Percentiles rank a stretch among this genome's conserved stretches.
These are phyloP conservation scores for Callipepla californica DNA, from an alignment of 2,113 vertebrate species.

Conservation along the genomic window DNA sequence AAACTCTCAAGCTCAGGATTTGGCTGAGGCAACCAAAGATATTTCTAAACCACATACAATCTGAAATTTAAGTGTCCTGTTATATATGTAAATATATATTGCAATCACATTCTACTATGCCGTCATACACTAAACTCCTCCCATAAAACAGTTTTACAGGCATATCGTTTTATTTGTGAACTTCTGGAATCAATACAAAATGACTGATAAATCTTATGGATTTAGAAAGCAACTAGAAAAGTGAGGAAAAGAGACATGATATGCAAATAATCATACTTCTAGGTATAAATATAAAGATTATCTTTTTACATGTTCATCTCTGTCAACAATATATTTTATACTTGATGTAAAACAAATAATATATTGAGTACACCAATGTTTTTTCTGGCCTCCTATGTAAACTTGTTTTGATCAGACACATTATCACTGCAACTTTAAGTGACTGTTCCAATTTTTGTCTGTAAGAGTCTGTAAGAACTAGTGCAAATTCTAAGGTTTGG, in stretches of 20 bases:
- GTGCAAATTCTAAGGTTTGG: neutral
- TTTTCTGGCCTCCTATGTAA: neutral
- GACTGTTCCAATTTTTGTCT: neutral
- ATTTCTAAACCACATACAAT: neutral
- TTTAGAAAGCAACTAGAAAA: neutral
- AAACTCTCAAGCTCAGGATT: neutral
- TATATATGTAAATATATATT: no score
- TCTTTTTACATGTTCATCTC: neutral
- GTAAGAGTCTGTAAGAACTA: neutral
- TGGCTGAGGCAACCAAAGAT: neutral
- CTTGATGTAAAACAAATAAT: neutral
- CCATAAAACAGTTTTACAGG: neutral
- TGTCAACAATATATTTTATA: neutral
- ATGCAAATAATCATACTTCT: neutral
- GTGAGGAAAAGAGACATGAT: neutral
- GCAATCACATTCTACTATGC: neutral
- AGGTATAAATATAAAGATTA: neutral
- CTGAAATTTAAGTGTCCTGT: neutral
- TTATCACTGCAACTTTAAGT: neutral
- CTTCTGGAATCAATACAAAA: neutral
- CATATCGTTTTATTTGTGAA: neutral
- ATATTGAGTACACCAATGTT: neutral
- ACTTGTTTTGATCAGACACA: neutral
- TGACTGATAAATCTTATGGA: neutral
- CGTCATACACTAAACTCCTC: neutral